Evolutionary conservation across 2,888 invertebrate species (phyloP), one percentile per base, ranked within the genome.

Genomic region (Macrophya alboannulata): DNA sequence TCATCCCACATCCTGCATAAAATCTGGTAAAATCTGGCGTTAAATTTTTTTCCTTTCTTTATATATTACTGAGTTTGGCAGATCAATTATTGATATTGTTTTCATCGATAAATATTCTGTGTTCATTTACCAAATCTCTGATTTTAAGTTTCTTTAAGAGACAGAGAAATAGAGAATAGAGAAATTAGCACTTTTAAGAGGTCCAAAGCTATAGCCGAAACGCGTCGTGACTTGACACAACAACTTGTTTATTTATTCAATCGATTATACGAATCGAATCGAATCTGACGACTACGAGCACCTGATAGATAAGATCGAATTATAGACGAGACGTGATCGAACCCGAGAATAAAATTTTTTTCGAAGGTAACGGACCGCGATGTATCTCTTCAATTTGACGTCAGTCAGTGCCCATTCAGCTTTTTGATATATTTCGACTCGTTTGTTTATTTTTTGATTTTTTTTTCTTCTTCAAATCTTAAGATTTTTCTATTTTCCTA

Each of bases 291-390:
- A 55, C n/a, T n/a, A 8, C 8, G n/a, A n/a, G n/a, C n/a, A 55
- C 6, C 6, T 9, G 40, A 43, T 40, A 71, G 37, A 72, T 72
- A 72, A 72, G 71, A 72, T 43, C 71, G n/a, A 72, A 43, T n/a
- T 72, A n/a, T n/a, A 40, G 71, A 2, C 71, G 9, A 71, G 40
- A n/a, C 71, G 37, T 71, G 71, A 71, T 40, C 40, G 37, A 37
- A n/a, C 15, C n/a, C n/a, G 12, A 8, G 71, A 71, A 43, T 40
- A 40, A 21, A 25, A 43, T 25, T 72, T 72, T 72, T 40, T 40
- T 5, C 71, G 43, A 72, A 72, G 71, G 40, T 43, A 72, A 72
- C 71, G 71, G 37, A 71, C 17, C 40, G 25, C 62, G 62, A 62
- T 25, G 12, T 62, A 62, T 62, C 4, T 25, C n/a, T 6, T 55